A percentile compares a stretch with the other conserved stretches of the same genome.
Evolutionary conservation across 2,113 vertebrate genomes (phyloP).

Genomic region (Pionites leucogaster): DNA sequence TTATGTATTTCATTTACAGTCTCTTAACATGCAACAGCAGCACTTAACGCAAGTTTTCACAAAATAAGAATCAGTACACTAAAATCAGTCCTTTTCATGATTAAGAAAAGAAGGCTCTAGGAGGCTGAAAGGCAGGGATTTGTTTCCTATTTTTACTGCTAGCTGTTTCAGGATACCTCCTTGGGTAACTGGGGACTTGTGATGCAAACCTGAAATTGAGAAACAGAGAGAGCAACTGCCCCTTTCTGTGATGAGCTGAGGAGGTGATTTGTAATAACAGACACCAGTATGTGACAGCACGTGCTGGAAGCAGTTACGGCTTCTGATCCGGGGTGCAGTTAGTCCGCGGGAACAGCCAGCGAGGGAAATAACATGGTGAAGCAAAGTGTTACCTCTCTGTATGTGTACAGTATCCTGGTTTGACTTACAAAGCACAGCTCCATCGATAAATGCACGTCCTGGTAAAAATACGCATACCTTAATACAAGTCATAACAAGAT

Average conservation of each 20-base stretch:
- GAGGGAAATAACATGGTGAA: not conserved
- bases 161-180: slow-evolving; percentile 55
- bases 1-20: slow-evolving; percentile 78
- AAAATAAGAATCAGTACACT: slow-evolving; percentile 76
- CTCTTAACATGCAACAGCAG: slow-evolving; percentile 75
- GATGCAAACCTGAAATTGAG: slow-evolving; percentile 49
- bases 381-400: not conserved
- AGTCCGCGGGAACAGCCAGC: not conserved
- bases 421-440: slow-evolving; percentile 48
- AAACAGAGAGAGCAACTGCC: slow-evolving; percentile 36
- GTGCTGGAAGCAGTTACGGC: not conserved
- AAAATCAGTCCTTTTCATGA: slow-evolving; percentile 75
- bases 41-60: slow-evolving; percentile 77
- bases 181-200: slow-evolving; percentile 24
- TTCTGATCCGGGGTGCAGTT: not conserved
- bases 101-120: slow-evolving; percentile 79
- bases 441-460: not conserved
- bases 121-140: slow-evolving; percentile 80
- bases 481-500: not conserved
- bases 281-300: not conserved
- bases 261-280: not conserved
- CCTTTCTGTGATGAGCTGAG: slow-evolving; percentile 31
- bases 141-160: slow-evolving; percentile 41
- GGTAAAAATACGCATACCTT: not conserved
- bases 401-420: not conserved